These are phyloP conservation scores for Ictalurus punctatus DNA, from an alignment of 2,113 vertebrate genomes.

Conservation along the genomic window DNA sequence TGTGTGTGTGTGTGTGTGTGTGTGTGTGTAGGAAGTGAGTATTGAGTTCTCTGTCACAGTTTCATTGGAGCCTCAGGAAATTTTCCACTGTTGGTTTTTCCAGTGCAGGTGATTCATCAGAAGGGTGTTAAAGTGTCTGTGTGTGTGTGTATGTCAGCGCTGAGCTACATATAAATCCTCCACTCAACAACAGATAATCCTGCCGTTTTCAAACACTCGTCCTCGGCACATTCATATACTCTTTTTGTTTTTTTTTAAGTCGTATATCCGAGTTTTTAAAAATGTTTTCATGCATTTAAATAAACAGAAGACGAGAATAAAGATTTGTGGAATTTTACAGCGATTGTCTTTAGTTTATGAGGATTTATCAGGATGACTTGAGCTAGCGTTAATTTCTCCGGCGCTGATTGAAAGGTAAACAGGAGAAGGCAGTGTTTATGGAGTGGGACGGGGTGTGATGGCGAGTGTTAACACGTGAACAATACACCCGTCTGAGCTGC, in stretches of 20 bases:
- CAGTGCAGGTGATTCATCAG: conserved; percentile 77
- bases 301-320: not conserved
- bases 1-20: conserved; percentile 50
- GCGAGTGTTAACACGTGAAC: not conserved
- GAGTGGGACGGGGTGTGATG: not conserved
- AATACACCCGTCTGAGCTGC: not conserved
- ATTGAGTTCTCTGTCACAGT: conserved; percentile 66
- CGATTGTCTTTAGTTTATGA: not conserved
- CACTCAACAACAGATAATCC: conserved; percentile 64
- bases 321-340: not conserved
- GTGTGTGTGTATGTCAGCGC: conserved; percentile 41
- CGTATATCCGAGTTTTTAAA: not conserved
- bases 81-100: conserved; percentile 81
- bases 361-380: not conserved
- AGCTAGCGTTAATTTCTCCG: not conserved
- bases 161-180: conserved; percentile 56
- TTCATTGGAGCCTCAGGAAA: conserved; percentile 68
- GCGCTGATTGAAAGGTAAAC: not conserved
- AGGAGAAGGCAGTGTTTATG: not conserved
- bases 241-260: not conserved
- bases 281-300: not conserved
- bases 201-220: conserved; percentile 50
- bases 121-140: conserved; percentile 61
- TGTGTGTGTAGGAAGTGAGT: conserved; percentile 57
- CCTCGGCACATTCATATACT: conserved; percentile 40